Percentiles rank a stretch among this genome's conserved stretches.
Conservation (phyloP, 2,888 invertebrate genomes). For the Lathronympha strigana region DNA sequence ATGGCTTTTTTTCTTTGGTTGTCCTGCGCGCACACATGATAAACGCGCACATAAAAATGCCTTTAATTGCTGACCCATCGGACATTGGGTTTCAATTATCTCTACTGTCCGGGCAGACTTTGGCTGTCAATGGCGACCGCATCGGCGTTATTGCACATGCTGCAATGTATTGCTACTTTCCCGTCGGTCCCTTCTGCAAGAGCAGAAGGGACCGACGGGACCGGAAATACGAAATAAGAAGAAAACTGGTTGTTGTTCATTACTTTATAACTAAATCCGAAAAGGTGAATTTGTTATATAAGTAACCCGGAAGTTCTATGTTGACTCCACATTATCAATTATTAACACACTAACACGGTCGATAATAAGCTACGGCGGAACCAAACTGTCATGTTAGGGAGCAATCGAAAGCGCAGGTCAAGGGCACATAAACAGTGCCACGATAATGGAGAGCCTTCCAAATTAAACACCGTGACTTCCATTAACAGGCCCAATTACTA, state of each 20-base stretch:
- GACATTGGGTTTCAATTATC: no score
- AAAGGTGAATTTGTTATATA: neutral
- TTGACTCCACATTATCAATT: constrained; percentile 19
- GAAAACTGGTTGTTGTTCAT: neutral
- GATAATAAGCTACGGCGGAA: constrained; percentile 29
- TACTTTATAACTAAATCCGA: neutral
- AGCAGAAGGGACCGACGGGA: no score
- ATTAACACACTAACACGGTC: constrained; percentile 21
- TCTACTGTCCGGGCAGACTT: no score
- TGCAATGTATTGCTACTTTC: no score
- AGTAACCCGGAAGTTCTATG: neutral
- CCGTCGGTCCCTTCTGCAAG: no score
- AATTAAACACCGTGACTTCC: constrained; percentile 46
- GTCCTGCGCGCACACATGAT: no score
- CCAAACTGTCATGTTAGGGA: constrained; percentile 35
- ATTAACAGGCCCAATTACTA: constrained; percentile 50
- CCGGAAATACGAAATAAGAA: no score
- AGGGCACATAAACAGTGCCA: constrained; percentile 49
- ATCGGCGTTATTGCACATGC: no score
- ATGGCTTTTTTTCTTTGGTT: no score
- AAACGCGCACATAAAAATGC: no score
- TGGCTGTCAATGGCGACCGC: no score
- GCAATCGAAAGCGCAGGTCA: constrained; percentile 53
- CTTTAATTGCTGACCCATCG: no score
- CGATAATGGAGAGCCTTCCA: constrained; percentile 52